A percentile compares a stretch with the other conserved stretches of the same genome.
phyloP scores from a whole-genome alignment of 2,888 invertebrate genomes.

The Theristus sp. region DNA sequence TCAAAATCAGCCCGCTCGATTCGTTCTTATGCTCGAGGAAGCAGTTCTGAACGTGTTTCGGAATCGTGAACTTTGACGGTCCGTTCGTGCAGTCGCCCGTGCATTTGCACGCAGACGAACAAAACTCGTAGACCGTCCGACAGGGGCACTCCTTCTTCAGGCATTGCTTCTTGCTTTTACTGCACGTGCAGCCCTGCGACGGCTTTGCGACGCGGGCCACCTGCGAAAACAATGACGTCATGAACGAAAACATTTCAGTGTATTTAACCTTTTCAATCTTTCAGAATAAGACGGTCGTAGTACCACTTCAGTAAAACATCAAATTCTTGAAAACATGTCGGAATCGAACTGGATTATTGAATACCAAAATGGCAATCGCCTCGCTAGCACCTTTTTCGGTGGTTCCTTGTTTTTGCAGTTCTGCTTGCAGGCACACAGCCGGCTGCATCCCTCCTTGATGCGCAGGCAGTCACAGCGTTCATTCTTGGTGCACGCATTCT shows the following conservation, averaged over 20 bases:
- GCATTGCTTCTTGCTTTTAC: slow-evolving; percentile 28
- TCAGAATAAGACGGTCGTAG: too few relatives aligned
- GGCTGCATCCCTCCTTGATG: slow-evolving; percentile 26
- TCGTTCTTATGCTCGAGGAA: slow-evolving; percentile 28
- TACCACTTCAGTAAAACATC: too few relatives aligned
- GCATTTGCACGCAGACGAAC: slow-evolving; percentile 21
- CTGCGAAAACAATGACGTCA: too few relatives aligned
- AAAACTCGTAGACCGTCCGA: slow-evolving; percentile 8
- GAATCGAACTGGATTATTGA: too few relatives aligned
- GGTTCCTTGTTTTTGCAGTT: slow-evolving; percentile 28
- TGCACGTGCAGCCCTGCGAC: slow-evolving; percentile 18
- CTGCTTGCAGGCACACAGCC: slow-evolving; percentile 27
- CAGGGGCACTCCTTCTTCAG: slow-evolving; percentile 29
- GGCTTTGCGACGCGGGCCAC: slow-evolving; percentile 15
- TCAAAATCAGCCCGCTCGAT: slow-evolving; percentile 25
- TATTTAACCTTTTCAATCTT: too few relatives aligned
- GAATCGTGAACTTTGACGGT: slow-evolving; percentile 26
- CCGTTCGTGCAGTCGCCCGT: slow-evolving; percentile 28
- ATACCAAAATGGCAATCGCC: too few relatives aligned
- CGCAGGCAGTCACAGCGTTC: slow-evolving; percentile 25
- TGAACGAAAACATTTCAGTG: too few relatives aligned
- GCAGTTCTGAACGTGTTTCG: slow-evolving; percentile 28
- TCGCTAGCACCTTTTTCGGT: slow-evolving; percentile 21
- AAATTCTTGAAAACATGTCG: not conserved
- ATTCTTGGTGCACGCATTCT: slow-evolving; percentile 25